Conservation (phyloP, 2,888 invertebrate genomes). For the Drosophila colorata region DNA sequence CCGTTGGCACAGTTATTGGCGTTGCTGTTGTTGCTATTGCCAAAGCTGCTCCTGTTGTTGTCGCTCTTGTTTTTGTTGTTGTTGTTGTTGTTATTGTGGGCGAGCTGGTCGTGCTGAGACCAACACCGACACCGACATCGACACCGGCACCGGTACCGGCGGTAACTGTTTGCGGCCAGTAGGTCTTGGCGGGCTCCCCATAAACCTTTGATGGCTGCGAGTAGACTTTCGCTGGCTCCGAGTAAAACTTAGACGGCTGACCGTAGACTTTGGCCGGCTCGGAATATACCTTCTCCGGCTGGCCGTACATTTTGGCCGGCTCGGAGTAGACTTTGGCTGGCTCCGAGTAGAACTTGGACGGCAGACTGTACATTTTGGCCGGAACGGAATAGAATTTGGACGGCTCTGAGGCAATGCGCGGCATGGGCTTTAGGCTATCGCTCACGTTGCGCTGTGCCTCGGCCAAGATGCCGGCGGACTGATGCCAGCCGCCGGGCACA, state of each 20-base stretch:
- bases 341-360: slow-evolving; percentile 86
- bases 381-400: slow-evolving; percentile 86
- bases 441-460: slow-evolving; percentile 83
- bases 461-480: slow-evolving; percentile 76
- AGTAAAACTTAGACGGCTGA: slow-evolving; percentile 88
- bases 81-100: slow-evolving; percentile 36
- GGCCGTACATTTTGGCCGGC: slow-evolving; percentile 87
- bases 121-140: slow-evolving; percentile 3
- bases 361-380: slow-evolving; percentile 86
- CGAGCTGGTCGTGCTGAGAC: slow-evolving; percentile 52
- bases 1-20: slow-evolving; percentile 55
- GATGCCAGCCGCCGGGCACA: slow-evolving; percentile 74
- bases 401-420: slow-evolving; percentile 71
- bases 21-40: slow-evolving; percentile 19
- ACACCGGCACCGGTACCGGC: slow-evolving; percentile 38
- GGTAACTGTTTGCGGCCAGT: slow-evolving; percentile 85
- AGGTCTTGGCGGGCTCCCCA: slow-evolving; percentile 86
- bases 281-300: slow-evolving; percentile 86
- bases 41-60: slow-evolving; percentile 20
- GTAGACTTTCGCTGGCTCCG: slow-evolving; percentile 87
- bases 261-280: slow-evolving; percentile 86
- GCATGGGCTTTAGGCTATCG: slow-evolving; percentile 77
- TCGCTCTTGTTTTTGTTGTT: slow-evolving; percentile 12
- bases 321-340: slow-evolving; percentile 87
- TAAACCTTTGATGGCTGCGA: slow-evolving; percentile 87